Conservation (phyloP, 1,140 invertebrate genomes). For the Pseudomyrmex pallidus region DNA sequence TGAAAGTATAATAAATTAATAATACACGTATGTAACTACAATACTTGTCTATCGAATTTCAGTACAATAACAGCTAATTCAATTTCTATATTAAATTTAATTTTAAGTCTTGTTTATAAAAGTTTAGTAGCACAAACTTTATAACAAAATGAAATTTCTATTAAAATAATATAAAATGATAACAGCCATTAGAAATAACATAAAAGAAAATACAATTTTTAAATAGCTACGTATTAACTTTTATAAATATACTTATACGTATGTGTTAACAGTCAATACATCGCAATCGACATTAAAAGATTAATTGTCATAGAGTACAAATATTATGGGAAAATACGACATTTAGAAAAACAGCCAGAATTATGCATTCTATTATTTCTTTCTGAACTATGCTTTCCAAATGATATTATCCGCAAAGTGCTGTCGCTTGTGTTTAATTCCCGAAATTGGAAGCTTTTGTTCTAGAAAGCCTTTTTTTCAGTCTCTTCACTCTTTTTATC, state of each 20-base stretch:
- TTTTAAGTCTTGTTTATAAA: neutral
- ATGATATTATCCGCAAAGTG: constrained; percentile 29
- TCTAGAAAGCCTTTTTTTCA: constrained; percentile 50
- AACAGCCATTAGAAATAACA: neutral
- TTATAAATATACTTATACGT: neutral
- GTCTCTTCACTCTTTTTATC: constrained; percentile 38
- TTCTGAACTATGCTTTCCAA: constrained; percentile 34
- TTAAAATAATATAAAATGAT: neutral
- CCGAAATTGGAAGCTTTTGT: constrained; percentile 7
- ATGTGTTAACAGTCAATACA: neutral
- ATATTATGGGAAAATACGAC: neutral
- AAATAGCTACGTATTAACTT: neutral
- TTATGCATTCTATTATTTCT: constrained; percentile 23
- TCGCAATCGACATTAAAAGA: constrained; percentile 29
- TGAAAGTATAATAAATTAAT: constrained; percentile 21
- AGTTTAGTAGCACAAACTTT: neutral
- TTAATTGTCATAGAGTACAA: constrained; percentile 18
- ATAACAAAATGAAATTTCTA: neutral
- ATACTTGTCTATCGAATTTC: constrained; percentile 20
- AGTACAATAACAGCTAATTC: neutral
- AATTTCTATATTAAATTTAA: constrained; percentile 10
- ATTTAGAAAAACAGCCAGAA: neutral
- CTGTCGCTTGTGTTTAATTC: constrained; percentile 38
- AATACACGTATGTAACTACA: neutral
- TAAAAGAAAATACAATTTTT: too few species aligned